Percentiles rank a stretch among this genome's conserved stretches.
phyloP scores from a whole-genome alignment of 2,888 invertebrate species.

The Koerneria pararmatus region DNA sequence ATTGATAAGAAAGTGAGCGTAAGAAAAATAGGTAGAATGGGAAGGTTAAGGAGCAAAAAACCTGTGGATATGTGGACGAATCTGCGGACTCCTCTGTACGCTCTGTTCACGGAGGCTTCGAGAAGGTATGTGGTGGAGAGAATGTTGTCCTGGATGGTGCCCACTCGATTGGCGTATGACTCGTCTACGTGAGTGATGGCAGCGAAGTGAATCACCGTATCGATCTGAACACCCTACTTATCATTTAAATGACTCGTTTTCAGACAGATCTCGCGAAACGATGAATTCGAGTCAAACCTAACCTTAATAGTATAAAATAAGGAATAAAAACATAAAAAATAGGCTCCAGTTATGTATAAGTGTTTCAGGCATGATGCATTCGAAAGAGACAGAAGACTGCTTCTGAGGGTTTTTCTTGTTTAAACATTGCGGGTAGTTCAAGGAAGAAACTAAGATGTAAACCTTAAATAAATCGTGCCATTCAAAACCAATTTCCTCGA shows the following conservation, averaged over 20 bases:
- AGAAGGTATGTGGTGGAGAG: slow-evolving; percentile 54
- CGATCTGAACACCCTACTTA: slow-evolving; percentile 37
- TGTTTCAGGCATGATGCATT: no score
- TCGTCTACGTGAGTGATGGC: slow-evolving; percentile 60
- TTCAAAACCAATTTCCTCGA: no score
- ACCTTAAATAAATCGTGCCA: no score
- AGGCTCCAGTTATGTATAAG: no score
- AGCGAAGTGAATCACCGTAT: slow-evolving; percentile 57
- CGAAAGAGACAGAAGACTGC: no score
- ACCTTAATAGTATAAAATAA: no score
- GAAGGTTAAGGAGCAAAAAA: slow-evolving; percentile 8
- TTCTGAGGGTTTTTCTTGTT: no score
- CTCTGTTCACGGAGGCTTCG: slow-evolving; percentile 50
- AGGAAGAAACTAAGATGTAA: no score
- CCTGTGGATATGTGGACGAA: slow-evolving; percentile 57
- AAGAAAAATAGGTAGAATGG: no score
- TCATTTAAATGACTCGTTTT: slow-evolving; percentile 14
- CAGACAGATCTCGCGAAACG: slow-evolving; percentile 15
- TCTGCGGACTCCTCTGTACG: slow-evolving; percentile 43
- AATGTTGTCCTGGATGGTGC: slow-evolving; percentile 57
- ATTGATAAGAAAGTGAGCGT: no score
- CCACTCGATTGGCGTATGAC: slow-evolving; percentile 57
- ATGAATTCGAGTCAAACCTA: slow-evolving; percentile 9
- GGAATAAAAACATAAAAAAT: no score
- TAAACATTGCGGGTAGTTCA: no score